Conservation (phyloP, 2,113 vertebrate species). For the Coptodon bakossiorum region DNA sequence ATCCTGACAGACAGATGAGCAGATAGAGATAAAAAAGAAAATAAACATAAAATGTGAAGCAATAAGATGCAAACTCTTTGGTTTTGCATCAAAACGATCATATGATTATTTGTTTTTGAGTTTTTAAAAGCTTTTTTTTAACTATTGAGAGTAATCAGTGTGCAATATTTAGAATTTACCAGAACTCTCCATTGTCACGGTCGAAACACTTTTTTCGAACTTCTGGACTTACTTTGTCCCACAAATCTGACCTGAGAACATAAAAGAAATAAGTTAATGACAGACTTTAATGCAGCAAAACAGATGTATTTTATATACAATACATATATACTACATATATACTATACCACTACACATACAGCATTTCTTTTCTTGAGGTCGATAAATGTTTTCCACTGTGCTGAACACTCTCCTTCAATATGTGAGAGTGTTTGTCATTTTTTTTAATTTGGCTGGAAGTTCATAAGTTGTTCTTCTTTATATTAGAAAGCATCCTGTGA, state of each 20-base stretch:
- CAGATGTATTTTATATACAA: neutral
- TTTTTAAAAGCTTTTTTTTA: neutral
- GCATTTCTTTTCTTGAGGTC: no score
- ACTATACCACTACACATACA: no score
- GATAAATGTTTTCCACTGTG: neutral
- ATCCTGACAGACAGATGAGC: fast-evolving
- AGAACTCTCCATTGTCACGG: fast-evolving
- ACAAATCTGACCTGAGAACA: neutral
- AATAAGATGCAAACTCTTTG: no score
- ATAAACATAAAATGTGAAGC: no score
- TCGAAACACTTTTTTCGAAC: fast-evolving
- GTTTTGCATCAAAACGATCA: no score
- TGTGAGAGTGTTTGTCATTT: no score
- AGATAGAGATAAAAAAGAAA: neutral
- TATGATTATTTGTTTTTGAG: neutral
- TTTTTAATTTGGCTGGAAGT: neutral
- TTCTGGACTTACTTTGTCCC: neutral
- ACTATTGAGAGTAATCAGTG: fast-evolving
- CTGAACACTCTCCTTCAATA: no score
- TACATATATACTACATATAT: no score
- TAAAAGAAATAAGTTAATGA: neutral
- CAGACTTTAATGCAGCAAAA: fast-evolving
- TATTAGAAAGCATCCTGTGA: neutral
- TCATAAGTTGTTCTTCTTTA: neutral
- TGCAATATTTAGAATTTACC: fast-evolving